Evolutionary conservation across 2,113 vertebrate species (phyloP), one percentile per base, ranked within the genome.

Genomic region (Meriones unguiculatus): DNA sequence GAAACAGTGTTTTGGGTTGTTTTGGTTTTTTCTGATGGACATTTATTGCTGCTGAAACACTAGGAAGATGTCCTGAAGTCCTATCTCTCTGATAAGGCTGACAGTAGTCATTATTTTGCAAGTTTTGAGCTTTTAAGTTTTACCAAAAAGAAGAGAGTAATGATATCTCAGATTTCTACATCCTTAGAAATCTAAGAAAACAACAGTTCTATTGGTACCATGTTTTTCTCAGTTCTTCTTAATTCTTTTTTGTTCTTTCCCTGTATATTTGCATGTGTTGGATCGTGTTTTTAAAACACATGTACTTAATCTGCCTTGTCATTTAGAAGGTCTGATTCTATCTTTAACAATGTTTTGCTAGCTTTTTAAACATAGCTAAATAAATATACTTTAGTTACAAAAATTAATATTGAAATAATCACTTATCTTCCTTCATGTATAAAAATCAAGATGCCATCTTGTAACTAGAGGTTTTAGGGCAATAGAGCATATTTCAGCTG

Each of bases 371-470:
- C 1, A 62, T 73, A 46, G 2, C 69, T 76, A 91, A 95, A 52
- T 78, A 32, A 81, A 54, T 87, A 75, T 52, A 25, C 2, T 32
- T 92, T 50, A 75, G 57, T 90, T 82, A 87, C 5, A 89, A 75
- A 65, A 91, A 57, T 25, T 12, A 77, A 35, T 70, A 64, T 38
- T 18, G 32, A 81, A 94, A 64, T 57, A 72, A 87, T 87, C 52
- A 52, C 10, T 7, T 70, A 70, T 69, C 41, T 87, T 9, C 76
- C 32, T 73, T 32, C 54, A 65, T 65, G 6, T 7, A 59, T 67
- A 12, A 70, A 93, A 93, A 96, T 88, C 90, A 90, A 87, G 57
- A 30, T 13, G 24, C 13, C 4, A 22, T 67, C 77, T 84, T 93
- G 76, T 35, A 70, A 77, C 5, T 64, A 17, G n/a, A 85, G 30